phyloP scores from a whole-genome alignment of 2,113 vertebrate species.

The Epinephelus moara region DNA sequence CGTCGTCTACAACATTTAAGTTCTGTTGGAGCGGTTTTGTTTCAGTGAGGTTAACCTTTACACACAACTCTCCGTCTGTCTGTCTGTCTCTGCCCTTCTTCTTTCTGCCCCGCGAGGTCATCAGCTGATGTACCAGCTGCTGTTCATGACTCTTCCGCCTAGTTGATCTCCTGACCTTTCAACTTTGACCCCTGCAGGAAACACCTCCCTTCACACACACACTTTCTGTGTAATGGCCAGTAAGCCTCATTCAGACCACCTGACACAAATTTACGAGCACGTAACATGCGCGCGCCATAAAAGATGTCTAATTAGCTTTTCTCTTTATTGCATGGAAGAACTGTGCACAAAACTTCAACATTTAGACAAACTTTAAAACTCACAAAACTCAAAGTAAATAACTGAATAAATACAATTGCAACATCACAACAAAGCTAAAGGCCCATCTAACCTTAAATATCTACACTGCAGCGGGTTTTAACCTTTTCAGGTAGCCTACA shows the following conservation, averaged over 20 bases:
- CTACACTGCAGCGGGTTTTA: neutral
- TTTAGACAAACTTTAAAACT: too few relatives aligned
- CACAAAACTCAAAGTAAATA: too few relatives aligned
- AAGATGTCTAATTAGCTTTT: constrained; percentile 15
- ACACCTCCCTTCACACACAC: neutral
- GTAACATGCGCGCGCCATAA: neutral
- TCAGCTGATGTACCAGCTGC: constrained; percentile 72
- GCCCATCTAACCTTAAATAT: too few relatives aligned
- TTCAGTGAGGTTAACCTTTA: neutral
- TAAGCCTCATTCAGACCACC: constrained; percentile 41
- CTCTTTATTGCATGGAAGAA: neutral
- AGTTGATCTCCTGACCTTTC: constrained; percentile 71
- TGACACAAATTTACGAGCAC: constrained; percentile 35
- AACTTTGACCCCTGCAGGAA: constrained; percentile 64
- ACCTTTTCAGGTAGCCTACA: neutral
- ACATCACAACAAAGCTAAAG: neutral
- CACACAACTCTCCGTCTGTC: neutral
- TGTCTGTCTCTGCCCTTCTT: neutral
- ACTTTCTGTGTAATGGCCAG: constrained; percentile 31
- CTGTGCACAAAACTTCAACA: too few relatives aligned
- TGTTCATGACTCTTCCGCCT: constrained; percentile 57
- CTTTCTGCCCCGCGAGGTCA: constrained; percentile 12
- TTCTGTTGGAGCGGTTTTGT: constrained; percentile 13
- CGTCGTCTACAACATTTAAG: constrained; percentile 10
- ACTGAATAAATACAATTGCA: neutral